A percentile compares a stretch with the other conserved stretches of the same genome.
Evolutionary conservation across 2,888 invertebrate genomes (phyloP).

Genomic region (Tetanocera ferruginea): DNA sequence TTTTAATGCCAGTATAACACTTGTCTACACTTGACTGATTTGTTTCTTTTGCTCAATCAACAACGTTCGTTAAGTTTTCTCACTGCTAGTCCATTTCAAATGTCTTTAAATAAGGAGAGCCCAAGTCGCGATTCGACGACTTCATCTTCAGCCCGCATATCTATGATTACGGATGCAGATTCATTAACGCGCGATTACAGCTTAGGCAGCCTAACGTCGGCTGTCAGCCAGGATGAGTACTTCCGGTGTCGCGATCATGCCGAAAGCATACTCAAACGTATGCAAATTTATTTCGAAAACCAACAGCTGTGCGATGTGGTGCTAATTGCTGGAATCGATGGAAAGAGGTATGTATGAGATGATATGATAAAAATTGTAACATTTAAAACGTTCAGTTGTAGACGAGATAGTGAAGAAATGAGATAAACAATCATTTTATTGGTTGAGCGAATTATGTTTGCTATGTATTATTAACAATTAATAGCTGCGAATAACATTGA

Average conservation of each 20-base stretch:
- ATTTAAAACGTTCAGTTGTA: background rate
- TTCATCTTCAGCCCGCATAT: slow-evolving; percentile 66
- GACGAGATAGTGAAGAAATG: background rate
- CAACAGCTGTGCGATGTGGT: slow-evolving; percentile 90
- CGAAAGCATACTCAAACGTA: slow-evolving; percentile 83
- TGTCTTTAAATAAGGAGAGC: slow-evolving; percentile 67
- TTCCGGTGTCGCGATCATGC: slow-evolving; percentile 85
- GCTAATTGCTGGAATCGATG: slow-evolving; percentile 81
- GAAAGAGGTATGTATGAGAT: slow-evolving; percentile 72
- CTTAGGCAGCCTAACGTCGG: slow-evolving; percentile 76
- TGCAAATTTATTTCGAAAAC: slow-evolving; percentile 85
- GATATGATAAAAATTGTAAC: no score
- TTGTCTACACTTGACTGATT: background rate
- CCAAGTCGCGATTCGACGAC: slow-evolving; percentile 69
- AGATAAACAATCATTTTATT: background rate
- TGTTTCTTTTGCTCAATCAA: background rate
- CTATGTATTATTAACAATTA: background rate
- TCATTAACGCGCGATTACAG: slow-evolving; percentile 78
- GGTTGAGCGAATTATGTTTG: no score
- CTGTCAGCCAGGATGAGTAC: slow-evolving; percentile 82
- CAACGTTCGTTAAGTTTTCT: background rate
- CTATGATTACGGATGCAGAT: slow-evolving; percentile 63
- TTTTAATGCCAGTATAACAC: background rate
- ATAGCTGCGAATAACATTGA: background rate
- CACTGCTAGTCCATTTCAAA: slow-evolving; percentile 31